Evolutionary conservation across 2,113 vertebrate genomes (phyloP).

Genomic region (Proterorhinus semilunaris): DNA sequence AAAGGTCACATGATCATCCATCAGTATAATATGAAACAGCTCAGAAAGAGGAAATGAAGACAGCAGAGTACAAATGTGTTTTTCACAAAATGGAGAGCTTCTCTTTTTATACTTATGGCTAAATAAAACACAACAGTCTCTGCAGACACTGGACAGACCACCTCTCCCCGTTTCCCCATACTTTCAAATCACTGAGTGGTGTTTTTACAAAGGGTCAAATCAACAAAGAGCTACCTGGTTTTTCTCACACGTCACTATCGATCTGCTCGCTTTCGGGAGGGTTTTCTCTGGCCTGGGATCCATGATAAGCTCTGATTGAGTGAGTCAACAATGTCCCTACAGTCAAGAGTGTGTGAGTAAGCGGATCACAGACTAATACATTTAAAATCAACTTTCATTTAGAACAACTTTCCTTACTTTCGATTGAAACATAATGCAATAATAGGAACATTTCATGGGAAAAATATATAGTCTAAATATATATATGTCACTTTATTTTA

Average conservation of each 20-base stretch:
- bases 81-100: constrained; percentile 57
- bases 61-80: constrained; percentile 32
- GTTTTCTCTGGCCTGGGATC: constrained; percentile 47
- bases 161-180: neutral
- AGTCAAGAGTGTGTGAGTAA: constrained; percentile 20
- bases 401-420: constrained; percentile 5
- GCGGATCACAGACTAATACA: constrained; percentile 12
- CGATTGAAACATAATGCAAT: neutral
- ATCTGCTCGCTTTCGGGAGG: constrained; percentile 29
- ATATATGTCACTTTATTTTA: too few relatives aligned
- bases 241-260: constrained; percentile 65
- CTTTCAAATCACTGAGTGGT: constrained; percentile 1
- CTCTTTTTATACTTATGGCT: constrained; percentile 14
- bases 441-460: too few relatives aligned
- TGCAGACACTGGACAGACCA: constrained; percentile 55
- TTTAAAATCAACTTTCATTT: neutral
- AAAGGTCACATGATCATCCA: neutral
- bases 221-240: constrained; percentile 23
- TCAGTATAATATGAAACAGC: neutral
- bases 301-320: constrained; percentile 55
- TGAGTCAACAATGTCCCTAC: constrained; percentile 59
- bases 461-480: too few relatives aligned
- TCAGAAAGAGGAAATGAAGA: constrained; percentile 7
- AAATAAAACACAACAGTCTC: constrained; percentile 46
- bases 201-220: constrained; percentile 14